Percentiles rank a stretch among this genome's conserved stretches.
phyloP scores from a whole-genome alignment of 2,113 vertebrate species.

The Mobula birostris region DNA sequence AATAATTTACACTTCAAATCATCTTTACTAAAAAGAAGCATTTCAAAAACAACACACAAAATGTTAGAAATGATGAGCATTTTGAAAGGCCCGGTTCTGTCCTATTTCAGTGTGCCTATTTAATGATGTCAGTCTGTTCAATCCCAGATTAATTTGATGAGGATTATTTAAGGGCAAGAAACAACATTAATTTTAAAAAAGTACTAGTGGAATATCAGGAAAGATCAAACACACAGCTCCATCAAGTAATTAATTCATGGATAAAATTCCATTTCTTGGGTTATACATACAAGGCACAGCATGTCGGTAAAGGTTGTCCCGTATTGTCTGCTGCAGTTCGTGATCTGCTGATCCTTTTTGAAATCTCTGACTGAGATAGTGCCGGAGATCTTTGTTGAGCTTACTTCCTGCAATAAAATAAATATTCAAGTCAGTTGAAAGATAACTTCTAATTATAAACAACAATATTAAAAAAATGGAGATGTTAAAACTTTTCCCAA shows the following conservation, averaged over 20 bases:
- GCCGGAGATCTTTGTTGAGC: constrained; percentile 88
- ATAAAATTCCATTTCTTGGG: not conserved
- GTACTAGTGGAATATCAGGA: not conserved
- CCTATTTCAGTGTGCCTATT: not conserved
- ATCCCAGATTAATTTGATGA: not conserved
- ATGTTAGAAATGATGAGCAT: not conserved
- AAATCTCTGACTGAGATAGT: constrained; percentile 90
- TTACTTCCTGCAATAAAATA: constrained; percentile 70
- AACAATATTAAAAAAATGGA: not conserved
- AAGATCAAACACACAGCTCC: not conserved
- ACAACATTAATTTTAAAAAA: not conserved
- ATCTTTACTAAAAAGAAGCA: no score
- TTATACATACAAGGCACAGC: constrained; percentile 95
- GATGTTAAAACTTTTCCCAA: not conserved
- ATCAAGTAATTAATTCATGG: not conserved
- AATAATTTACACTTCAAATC: not conserved
- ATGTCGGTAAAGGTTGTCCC: constrained; percentile 94
- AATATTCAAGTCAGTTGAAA: constrained; percentile 39
- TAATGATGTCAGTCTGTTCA: not conserved
- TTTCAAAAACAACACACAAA: no score
- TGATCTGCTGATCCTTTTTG: constrained; percentile 92
- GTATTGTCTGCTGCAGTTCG: constrained; percentile 88
- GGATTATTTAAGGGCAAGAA: not conserved
- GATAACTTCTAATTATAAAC: not conserved
- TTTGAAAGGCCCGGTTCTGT: not conserved